Percentiles rank a stretch among this genome's conserved stretches.
Evolutionary conservation across 2,113 vertebrate species (phyloP).

Genomic region (Amphilophus citrinellus): DNA sequence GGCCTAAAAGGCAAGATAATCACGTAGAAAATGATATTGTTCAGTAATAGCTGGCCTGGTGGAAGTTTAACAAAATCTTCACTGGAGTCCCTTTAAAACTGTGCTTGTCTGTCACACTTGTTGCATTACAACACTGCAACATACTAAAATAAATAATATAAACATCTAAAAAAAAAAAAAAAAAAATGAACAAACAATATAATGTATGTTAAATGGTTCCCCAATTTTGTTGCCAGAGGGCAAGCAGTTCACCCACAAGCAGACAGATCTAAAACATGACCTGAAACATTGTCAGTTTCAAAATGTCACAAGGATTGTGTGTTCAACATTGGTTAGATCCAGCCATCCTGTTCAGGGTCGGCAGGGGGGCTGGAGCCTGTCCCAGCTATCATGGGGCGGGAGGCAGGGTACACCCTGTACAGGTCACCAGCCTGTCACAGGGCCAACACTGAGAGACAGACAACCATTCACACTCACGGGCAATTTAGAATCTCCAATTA

Average conservation of each 20-base stretch:
- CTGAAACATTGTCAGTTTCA: conserved; percentile 43
- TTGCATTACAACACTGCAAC: conserved; percentile 39
- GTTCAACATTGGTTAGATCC: background rate
- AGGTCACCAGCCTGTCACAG: no score
- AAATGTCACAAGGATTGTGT: conserved; percentile 7
- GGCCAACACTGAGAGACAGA: no score
- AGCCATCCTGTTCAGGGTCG: no score
- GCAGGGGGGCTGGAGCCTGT: no score
- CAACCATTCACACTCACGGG: no score
- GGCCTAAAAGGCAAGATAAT: conserved; percentile 38
- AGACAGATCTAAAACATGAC: conserved; percentile 47
- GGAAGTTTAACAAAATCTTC: conserved; percentile 62
- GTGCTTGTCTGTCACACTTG: conserved; percentile 59
- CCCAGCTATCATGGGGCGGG: no score
- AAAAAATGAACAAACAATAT: conserved; percentile 7
- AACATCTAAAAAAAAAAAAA: conserved; percentile 41
- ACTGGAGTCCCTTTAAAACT: conserved; percentile 70
- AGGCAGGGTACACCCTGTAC: no score
- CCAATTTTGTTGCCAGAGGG: conserved; percentile 27
- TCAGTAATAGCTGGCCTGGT: conserved; percentile 65
- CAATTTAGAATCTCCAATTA: no score
- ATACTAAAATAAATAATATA: conserved; percentile 73
- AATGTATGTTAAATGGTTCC: conserved; percentile 36
- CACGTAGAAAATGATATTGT: conserved; percentile 57
- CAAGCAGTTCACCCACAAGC: conserved; percentile 32